Conservation (phyloP, 2,113 vertebrate species). For the Chaenocephalus aceratus region DNA sequence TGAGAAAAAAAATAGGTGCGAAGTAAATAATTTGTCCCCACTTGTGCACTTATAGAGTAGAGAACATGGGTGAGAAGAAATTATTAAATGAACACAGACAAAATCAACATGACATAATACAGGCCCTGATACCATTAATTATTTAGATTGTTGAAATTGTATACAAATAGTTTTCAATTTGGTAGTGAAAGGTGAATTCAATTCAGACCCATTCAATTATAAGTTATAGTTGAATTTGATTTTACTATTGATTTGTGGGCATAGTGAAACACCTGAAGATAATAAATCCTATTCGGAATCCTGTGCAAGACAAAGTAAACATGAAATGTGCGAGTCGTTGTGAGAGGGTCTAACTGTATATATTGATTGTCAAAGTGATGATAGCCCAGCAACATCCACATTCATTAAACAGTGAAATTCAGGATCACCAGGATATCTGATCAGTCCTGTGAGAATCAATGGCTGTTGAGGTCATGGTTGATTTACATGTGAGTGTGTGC, state of each 20-base stretch:
- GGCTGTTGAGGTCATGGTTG: slow-evolving; percentile 66
- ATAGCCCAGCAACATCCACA: slow-evolving; percentile 44
- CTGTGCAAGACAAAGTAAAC: not conserved
- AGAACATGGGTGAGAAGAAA: slow-evolving; percentile 37
- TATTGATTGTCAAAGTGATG: slow-evolving; percentile 41
- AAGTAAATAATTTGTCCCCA: slow-evolving; percentile 58
- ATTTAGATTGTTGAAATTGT: not conserved
- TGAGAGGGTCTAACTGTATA: slow-evolving; percentile 14
- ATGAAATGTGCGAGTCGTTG: not conserved
- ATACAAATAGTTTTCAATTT: not conserved
- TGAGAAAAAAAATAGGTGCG: slow-evolving; percentile 40
- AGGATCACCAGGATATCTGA: slow-evolving; percentile 49
- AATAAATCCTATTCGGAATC: not conserved
- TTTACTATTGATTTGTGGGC: too few species aligned
- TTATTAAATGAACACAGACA: not conserved
- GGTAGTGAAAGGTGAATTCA: too few species aligned
- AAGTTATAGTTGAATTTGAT: not conserved
- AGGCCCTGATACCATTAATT: not conserved
- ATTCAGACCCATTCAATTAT: too few species aligned
- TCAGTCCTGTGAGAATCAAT: slow-evolving; percentile 54
- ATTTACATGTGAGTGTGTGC: slow-evolving; percentile 46
- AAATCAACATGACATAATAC: not conserved
- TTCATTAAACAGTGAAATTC: slow-evolving; percentile 52
- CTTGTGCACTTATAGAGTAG: slow-evolving; percentile 34
- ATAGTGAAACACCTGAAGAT: not conserved